phyloP scores from a whole-genome alignment of 2,113 vertebrate species.

The Pteropus alecto region DNA sequence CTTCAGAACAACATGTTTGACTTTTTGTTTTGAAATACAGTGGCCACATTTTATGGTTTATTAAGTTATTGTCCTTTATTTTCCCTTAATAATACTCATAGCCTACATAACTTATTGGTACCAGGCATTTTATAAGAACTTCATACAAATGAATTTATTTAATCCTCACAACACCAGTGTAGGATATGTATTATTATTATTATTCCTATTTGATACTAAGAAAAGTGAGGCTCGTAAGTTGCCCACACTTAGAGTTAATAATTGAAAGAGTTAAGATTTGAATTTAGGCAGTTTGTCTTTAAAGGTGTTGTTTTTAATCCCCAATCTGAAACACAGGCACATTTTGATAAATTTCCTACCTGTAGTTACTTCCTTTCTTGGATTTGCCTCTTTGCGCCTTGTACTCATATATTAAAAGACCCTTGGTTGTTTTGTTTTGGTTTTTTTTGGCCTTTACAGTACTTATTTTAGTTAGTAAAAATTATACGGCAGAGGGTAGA shows the following conservation, averaged over 20 bases:
- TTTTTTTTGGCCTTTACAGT: not conserved
- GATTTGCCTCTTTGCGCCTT: not conserved
- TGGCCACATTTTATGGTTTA: not conserved
- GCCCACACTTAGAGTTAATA: not conserved
- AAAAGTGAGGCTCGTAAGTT: not conserved
- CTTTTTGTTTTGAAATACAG: not conserved
- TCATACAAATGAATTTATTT: conserved; percentile 7
- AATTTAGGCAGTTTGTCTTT: not conserved
- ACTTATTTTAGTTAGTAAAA: not conserved
- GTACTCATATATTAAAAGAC: not conserved
- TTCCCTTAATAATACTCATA: not conserved
- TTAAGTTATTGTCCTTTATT: not conserved
- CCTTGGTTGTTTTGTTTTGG: not conserved
- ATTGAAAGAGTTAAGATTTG: not conserved
- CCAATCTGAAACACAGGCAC: not conserved
- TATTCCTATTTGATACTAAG: not conserved
- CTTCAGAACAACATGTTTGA: not conserved
- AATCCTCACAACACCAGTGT: not conserved
- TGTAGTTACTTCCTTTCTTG: not conserved
- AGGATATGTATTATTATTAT: not conserved
- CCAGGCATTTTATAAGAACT: not conserved
- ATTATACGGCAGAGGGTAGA: not conserved
- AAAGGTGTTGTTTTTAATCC: not conserved
- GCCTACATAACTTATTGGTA: not conserved
- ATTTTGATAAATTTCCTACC: not conserved